Evolutionary conservation across 1,140 invertebrate genomes (phyloP), one percentile per base, ranked within the genome.

Genomic region (Drosophila insularis): DNA sequence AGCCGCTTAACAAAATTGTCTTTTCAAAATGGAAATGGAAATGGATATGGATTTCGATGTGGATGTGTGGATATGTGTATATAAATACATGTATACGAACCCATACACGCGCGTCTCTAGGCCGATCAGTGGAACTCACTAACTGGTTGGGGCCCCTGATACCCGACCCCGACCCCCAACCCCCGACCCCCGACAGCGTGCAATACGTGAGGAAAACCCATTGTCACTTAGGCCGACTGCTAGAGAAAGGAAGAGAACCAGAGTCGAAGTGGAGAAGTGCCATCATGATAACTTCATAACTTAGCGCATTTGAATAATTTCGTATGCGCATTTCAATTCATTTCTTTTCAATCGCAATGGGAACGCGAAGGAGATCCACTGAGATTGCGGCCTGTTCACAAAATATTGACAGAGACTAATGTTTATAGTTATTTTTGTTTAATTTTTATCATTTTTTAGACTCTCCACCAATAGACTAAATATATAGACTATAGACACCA

Each of bases 271-370:
- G 64, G 65, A 76, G 77, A 72, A 74, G 84, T 89, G 84, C 70
- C 84, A 89, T 89, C 84, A 80, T 89, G 84, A 89, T 89, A 89
- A 89, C 84, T 89, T 89, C 84, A 89, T 89, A 89, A 89, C 84
- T 89, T 78, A 89, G 21, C 76, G 77, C 71, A 89, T 89, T 89
- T 89, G 76, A 89, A 89, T 89, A 89, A 89, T 89, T 89, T 89
- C 68, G 84, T 89, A 89, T 89, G 84, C 84, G 84, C 84, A 89
- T 89, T 89, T 89, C 84, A 84, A 89, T 78, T 89, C 78, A 89
- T 78, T 89, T 80, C 61, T 62, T 60, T 54, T 37, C 19, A 66
- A 14, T 19, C 31, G 71, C 77, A 79, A 78, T 74, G 63, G 61
- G 40, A 46, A 17, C 8, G 21, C 32, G 14, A 54, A 63, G 63